Evolutionary conservation across 1,140 invertebrate species (phyloP).

Genomic region (Thalassaphorura encarpata): DNA sequence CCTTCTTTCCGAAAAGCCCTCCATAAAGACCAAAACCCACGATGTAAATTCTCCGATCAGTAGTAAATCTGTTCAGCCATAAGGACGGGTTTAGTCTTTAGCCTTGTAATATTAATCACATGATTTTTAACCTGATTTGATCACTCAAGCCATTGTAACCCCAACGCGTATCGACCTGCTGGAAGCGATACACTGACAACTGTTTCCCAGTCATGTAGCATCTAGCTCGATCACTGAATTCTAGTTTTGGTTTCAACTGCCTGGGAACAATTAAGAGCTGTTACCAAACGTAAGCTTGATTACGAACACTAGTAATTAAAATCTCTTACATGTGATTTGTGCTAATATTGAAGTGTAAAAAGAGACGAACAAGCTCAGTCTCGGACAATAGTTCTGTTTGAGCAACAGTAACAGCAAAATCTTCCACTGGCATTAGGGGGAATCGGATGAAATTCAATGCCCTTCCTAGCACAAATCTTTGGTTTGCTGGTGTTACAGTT

Average conservation of each 20-base stretch:
- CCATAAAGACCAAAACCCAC: slow-evolving; percentile 83
- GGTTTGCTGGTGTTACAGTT: slow-evolving; percentile 55
- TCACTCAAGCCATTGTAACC: slow-evolving; percentile 80
- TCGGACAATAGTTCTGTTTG: slow-evolving; percentile 67
- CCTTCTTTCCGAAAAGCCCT: slow-evolving; percentile 67
- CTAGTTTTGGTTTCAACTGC: slow-evolving; percentile 47
- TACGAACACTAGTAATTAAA: background rate
- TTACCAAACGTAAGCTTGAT: background rate
- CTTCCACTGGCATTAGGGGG: slow-evolving; percentile 77
- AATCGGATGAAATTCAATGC: slow-evolving; percentile 67
- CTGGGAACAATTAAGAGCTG: slow-evolving; percentile 27
- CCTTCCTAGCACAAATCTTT: slow-evolving; percentile 55
- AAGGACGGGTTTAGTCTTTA: slow-evolving; percentile 12
- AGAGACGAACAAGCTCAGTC: slow-evolving; percentile 63
- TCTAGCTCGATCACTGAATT: slow-evolving; percentile 60
- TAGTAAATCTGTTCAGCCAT: slow-evolving; percentile 56
- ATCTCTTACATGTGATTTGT: slow-evolving; percentile 44
- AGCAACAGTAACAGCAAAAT: slow-evolving; percentile 71
- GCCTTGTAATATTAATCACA: slow-evolving; percentile 3
- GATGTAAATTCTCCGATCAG: slow-evolving; percentile 71
- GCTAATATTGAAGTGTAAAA: slow-evolving; percentile 73
- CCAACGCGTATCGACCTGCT: slow-evolving; percentile 71
- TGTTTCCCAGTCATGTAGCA: slow-evolving; percentile 77
- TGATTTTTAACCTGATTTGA: slow-evolving; percentile 60
- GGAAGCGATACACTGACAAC: slow-evolving; percentile 66